Evolutionary conservation across 2,113 vertebrate species (phyloP).

Genomic region (Oreochromis spilurus): DNA sequence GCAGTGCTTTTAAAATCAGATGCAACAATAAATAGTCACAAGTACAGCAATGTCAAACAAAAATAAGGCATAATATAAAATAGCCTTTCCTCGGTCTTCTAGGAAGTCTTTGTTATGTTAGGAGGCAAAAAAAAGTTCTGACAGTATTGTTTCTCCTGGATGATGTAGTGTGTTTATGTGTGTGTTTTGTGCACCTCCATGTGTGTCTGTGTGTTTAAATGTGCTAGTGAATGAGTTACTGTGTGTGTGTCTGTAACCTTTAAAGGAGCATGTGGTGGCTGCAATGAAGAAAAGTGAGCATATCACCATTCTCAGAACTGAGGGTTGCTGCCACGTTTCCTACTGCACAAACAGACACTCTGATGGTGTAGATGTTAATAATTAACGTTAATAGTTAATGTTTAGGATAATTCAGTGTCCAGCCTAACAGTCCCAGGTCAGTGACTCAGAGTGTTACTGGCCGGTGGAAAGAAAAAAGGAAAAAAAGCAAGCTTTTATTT

Average conservation of each 20-base stretch:
- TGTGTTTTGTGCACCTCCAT: not conserved
- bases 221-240: not conserved
- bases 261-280: not conserved
- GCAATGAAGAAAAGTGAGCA: not conserved
- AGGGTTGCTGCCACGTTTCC: not conserved
- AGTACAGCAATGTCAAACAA: not conserved
- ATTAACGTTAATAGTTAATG: not conserved
- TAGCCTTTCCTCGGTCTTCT: not conserved
- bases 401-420: not conserved
- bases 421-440: not conserved
- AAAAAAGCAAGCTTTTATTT: not conserved
- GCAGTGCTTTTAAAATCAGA: not conserved
- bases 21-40: not conserved
- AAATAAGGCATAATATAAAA: not conserved
- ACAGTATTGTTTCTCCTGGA: not conserved
- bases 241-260: not conserved
- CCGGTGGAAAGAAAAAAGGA: not conserved
- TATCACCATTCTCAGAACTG: not conserved
- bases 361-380: not conserved
- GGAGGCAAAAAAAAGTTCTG: not conserved
- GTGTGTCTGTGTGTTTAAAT: not conserved
- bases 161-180: not conserved
- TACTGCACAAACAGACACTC: not conserved
- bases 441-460: not conserved
- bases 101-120: not conserved